These are phyloP conservation scores for Lordiphosa stackelbergi DNA, from an alignment of 1,140 invertebrate genomes.

Conservation along the genomic window DNA sequence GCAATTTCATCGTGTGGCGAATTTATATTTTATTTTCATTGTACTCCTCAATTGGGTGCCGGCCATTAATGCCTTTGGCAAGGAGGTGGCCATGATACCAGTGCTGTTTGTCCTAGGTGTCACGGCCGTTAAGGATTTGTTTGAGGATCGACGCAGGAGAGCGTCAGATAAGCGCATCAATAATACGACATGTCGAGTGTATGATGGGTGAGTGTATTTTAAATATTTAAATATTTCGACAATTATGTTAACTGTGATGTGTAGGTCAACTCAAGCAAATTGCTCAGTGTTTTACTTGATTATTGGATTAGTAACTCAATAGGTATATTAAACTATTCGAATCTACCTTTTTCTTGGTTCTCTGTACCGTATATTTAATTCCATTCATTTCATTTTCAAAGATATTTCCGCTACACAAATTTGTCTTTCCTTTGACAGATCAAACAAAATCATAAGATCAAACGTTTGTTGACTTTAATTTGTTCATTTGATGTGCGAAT, in stretches of 20 bases:
- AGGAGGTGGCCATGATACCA: conserved; percentile 96
- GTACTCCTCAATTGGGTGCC: conserved; percentile 97
- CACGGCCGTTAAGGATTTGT: conserved; percentile 97
- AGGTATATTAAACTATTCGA: no score
- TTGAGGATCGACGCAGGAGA: conserved; percentile 94
- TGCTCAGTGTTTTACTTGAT: no score
- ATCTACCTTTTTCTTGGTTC: no score
- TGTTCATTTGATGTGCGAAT: background rate
- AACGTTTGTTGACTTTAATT: background rate
- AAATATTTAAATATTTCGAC: background rate
- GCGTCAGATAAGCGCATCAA: conserved; percentile 95
- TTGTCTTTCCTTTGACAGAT: no score
- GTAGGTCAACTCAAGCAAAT: no score
- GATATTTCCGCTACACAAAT: background rate
- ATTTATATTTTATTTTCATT: conserved; percentile 98
- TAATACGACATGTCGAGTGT: conserved; percentile 93
- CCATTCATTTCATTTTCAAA: no score
- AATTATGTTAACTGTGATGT: no score
- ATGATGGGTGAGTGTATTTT: conserved; percentile 85
- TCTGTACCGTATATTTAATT: no score
- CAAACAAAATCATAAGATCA: no score
- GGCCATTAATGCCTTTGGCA: conserved; percentile 95
- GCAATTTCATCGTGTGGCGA: conserved; percentile 98
- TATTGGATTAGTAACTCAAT: no score
- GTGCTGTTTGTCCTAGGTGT: conserved; percentile 96